Conservation (phyloP, 2,888 invertebrate genomes). For the Pherbina coryleti region DNA sequence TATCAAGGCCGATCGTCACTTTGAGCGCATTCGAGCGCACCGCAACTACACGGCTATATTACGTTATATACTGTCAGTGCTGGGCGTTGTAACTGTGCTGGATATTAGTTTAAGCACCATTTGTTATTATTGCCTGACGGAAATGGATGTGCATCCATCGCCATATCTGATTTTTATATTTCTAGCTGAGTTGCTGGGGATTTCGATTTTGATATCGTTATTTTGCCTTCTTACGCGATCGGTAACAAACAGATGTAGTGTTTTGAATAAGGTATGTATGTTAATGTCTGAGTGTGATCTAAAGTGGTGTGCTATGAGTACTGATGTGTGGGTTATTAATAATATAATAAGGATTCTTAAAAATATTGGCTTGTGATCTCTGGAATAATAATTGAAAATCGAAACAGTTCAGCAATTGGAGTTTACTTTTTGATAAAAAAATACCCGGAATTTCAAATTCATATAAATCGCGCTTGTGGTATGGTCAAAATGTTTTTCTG, state of each 20-base stretch:
- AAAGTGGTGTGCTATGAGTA: no score
- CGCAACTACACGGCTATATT: slow-evolving; percentile 45
- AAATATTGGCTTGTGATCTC: no score
- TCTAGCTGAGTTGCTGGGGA: slow-evolving; percentile 42
- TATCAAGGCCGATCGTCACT: slow-evolving; percentile 32
- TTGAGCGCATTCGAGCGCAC: slow-evolving; percentile 6
- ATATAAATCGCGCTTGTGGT: no score
- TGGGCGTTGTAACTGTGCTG: slow-evolving; percentile 24
- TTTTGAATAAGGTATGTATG: slow-evolving; percentile 49
- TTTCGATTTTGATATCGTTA: slow-evolving; percentile 40
- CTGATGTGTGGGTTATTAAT: no score
- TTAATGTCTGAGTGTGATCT: no score
- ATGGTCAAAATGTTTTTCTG: no score
- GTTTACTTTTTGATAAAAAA: no score
- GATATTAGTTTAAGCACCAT: slow-evolving; percentile 32
- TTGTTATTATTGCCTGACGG: slow-evolving; percentile 38
- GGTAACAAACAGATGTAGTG: slow-evolving; percentile 38
- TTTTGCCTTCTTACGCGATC: slow-evolving; percentile 43
- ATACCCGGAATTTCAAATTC: no score
- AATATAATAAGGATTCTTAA: no score
- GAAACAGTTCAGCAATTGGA: no score
- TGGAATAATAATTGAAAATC: no score
- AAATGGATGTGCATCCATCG: slow-evolving; percentile 48
- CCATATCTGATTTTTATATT: slow-evolving; percentile 39
- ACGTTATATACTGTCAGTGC: slow-evolving; percentile 16